Evolutionary conservation across 2,797 vertebrate genomes (phyloP).

Genomic region (Macroramphosus scolopax): DNA sequence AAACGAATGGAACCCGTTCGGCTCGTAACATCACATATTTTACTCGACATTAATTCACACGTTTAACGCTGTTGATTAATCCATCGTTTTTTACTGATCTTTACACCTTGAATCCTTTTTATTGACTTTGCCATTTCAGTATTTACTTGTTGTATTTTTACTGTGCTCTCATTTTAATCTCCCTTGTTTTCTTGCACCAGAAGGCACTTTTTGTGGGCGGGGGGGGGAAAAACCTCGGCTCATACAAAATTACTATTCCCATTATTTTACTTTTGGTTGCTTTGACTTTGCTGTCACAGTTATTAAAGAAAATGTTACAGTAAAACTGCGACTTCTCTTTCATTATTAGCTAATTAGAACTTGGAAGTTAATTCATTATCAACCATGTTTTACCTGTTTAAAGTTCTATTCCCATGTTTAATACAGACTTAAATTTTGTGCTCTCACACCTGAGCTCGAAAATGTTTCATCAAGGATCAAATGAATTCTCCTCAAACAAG

Average conservation of each 20-base stretch:
- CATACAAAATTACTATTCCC: constrained; percentile 48
- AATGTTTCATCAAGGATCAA: constrained; percentile 11
- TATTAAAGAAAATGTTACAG: constrained; percentile 72
- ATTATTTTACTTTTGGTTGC: constrained; percentile 71
- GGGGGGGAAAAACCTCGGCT: constrained; percentile 35
- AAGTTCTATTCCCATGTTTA: too few species aligned
- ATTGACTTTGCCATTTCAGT: constrained; percentile 54
- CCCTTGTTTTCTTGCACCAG: constrained; percentile 69
- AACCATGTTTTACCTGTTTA: too few species aligned
- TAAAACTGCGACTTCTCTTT: background rate
- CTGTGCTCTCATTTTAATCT: constrained; percentile 53
- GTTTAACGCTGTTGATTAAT: constrained; percentile 50
- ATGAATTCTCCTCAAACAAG: constrained; percentile 40
- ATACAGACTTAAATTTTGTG: too few species aligned
- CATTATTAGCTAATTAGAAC: background rate
- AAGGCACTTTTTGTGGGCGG: constrained; percentile 70
- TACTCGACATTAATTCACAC: constrained; percentile 34
- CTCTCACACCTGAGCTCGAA: too few species aligned
- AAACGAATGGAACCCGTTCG: constrained; percentile 45
- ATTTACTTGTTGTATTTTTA: constrained; percentile 57
- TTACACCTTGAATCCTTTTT: constrained; percentile 1
- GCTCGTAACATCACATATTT: constrained; percentile 38
- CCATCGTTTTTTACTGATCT: constrained; percentile 40
- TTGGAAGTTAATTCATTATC: too few species aligned
- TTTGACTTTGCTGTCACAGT: constrained; percentile 71